Evolutionary conservation across 2,113 vertebrate species (phyloP).

Genomic region (Speoplatyrhinus poulsoni): DNA sequence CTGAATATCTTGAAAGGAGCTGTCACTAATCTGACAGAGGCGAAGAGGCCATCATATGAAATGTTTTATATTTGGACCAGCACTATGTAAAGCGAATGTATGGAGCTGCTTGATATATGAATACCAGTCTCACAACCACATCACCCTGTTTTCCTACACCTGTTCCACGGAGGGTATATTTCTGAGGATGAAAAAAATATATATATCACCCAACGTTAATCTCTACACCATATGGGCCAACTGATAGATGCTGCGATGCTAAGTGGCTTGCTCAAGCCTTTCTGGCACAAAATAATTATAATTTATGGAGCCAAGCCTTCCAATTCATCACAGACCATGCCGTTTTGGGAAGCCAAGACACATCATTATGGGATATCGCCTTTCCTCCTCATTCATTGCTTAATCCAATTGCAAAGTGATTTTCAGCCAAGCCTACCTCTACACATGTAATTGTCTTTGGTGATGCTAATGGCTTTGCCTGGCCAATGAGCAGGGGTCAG

Average conservation of each 20-base stretch:
- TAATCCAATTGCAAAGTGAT: conserved; percentile 65
- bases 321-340: conserved; percentile 64
- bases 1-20: too few relatives aligned
- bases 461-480: conserved; percentile 44
- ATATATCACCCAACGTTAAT: conserved; percentile 50
- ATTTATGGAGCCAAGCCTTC: conserved; percentile 72
- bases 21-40: neutral
- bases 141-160: conserved; percentile 28
- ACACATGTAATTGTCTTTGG: conserved; percentile 56
- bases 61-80: neutral
- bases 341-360: conserved; percentile 48
- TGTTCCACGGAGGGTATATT: conserved; percentile 44
- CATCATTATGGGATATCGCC: conserved; percentile 68
- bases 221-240: conserved; percentile 67
- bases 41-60: neutral
- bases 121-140: conserved; percentile 25
- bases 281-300: conserved; percentile 72
- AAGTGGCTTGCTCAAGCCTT: conserved; percentile 70
- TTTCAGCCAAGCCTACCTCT: conserved; percentile 48
- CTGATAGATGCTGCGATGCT: conserved; percentile 72
- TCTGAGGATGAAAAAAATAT: conserved; percentile 30
- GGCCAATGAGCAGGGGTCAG: conserved; percentile 15
- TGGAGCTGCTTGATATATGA: conserved; percentile 15
- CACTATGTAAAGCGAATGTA: conserved; percentile 17
- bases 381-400: conserved; percentile 57